A percentile compares a stretch with the other conserved stretches of the same genome.
phyloP scores from a whole-genome alignment of 1,140 invertebrate species.

The Drosophila ohnishii region DNA sequence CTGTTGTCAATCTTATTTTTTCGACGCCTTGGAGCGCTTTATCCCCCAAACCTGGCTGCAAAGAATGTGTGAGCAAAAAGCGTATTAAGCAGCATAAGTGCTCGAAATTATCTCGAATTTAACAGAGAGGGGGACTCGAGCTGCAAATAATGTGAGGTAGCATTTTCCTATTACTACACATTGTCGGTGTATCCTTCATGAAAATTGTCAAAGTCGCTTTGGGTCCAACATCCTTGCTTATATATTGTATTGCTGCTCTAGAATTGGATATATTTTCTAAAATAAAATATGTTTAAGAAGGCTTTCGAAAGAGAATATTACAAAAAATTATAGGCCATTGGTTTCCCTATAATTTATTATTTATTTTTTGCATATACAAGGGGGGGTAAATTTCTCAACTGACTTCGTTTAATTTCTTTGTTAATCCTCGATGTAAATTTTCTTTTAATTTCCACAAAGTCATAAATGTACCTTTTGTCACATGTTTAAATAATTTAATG shows the following conservation, averaged over 20 bases:
- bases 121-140: not conserved
- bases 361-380: not conserved
- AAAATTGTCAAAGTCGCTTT: slow-evolving; percentile 1
- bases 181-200: slow-evolving; percentile 3
- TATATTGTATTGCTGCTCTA: not conserved
- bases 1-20: slow-evolving; percentile 60
- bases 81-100: slow-evolving; percentile 57
- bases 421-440: not conserved
- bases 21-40: slow-evolving; percentile 47
- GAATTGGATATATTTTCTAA: not conserved
- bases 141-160: slow-evolving; percentile 4
- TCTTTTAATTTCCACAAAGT: slow-evolving; percentile 4
- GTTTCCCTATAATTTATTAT: not conserved
- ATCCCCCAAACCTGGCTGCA: slow-evolving; percentile 14
- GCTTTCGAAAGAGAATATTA: not conserved
- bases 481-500: slow-evolving; percentile 5
- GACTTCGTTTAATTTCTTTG: not conserved
- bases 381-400: not conserved
- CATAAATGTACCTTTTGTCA: not conserved
- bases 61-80: slow-evolving; percentile 26
- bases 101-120: slow-evolving; percentile 39
- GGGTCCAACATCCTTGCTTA: not conserved
- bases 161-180: slow-evolving; percentile 1
- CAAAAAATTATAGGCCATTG: not conserved
- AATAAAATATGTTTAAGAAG: not conserved